Evolutionary conservation across 1,140 invertebrate species (phyloP), one percentile per base, ranked within the genome.

Genomic region (Zelostemma sp.): DNA sequence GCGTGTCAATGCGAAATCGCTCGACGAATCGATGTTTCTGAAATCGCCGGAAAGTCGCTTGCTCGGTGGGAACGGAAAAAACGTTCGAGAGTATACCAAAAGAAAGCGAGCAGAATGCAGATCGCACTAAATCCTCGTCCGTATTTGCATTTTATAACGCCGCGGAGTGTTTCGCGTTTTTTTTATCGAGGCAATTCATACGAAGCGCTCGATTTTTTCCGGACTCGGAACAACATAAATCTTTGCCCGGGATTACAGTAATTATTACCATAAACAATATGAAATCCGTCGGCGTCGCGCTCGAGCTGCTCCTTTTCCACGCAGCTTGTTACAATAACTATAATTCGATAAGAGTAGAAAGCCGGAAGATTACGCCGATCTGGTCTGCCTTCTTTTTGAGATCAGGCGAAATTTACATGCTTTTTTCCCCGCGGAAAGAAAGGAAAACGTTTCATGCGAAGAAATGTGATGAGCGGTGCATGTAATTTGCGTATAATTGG

Each of bases 191-290:
- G 57, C 40, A 12, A 54, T 66, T 66, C 35, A 65, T 57, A 48
- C 33, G 40, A 53, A 64, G 43, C 48, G 28, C 38, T 31, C 25
- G 31, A 21, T 35, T 51, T 50, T 64, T 58, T 65, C 53, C 16
- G 18, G 18, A 33, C 41, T 31, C 51, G 48, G 31, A 9, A 47
- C 28, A 65, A 46, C 19, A 33, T 16, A 49, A 17, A 41, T 50
- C 25, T 40, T 1, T n/a, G 18, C 47, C 21, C n/a, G n/a, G 17
- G 17, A 33, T 40, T 33, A 56, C 45, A 18, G 17, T 60, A 67
- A 67, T 67, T 61, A 67, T 67, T 60, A 60, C 57, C 53, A 57
- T 61, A 61, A 61, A 67, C 64, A 60, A 56, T 67, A 67, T 57
- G 25, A 60, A 61, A 56, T 40, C 46, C 45, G 57, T 55, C 45